phyloP scores from a whole-genome alignment of 2,888 invertebrate genomes.

The Idaea straminata region DNA sequence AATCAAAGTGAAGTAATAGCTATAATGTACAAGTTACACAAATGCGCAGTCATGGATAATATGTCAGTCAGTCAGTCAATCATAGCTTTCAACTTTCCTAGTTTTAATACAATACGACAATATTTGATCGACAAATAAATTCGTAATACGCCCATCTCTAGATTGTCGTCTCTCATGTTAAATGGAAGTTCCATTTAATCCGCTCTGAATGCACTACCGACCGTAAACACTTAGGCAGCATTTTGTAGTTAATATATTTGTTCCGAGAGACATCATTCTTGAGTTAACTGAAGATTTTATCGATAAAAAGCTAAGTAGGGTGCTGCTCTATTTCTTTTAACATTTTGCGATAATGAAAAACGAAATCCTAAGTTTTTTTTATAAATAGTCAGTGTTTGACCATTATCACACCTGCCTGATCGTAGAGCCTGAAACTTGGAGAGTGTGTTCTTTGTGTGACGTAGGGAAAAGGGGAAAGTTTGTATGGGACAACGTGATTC shows the following conservation, averaged over 20 bases:
- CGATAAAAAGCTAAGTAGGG: not conserved
- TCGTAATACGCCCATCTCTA: slow-evolving; percentile 1
- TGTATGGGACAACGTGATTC: no score
- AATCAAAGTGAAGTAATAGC: no score
- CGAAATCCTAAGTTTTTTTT: no score
- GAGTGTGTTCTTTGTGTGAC: no score
- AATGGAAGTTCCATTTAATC: slow-evolving; percentile 20
- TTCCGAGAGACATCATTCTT: not conserved
- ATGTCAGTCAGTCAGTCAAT: not conserved
- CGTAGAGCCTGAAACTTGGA: no score
- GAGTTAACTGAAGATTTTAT: slow-evolving; percentile 1
- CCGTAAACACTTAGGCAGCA: slow-evolving; percentile 8
- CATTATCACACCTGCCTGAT: no score
- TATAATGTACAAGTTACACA: no score
- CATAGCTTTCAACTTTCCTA: not conserved
- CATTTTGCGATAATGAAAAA: no score
- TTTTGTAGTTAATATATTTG: not conserved
- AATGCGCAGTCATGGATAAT: no score
- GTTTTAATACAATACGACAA: not conserved
- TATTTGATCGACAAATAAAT: not conserved
- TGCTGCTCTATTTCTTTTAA: no score
- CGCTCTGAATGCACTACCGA: slow-evolving; percentile 11
- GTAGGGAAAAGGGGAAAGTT: no score
- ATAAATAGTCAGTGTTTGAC: no score
- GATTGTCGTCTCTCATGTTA: slow-evolving; percentile 3